Conservation (phyloP, 1,140 invertebrate species). For the Pseudomyrmex cubaensis region DNA sequence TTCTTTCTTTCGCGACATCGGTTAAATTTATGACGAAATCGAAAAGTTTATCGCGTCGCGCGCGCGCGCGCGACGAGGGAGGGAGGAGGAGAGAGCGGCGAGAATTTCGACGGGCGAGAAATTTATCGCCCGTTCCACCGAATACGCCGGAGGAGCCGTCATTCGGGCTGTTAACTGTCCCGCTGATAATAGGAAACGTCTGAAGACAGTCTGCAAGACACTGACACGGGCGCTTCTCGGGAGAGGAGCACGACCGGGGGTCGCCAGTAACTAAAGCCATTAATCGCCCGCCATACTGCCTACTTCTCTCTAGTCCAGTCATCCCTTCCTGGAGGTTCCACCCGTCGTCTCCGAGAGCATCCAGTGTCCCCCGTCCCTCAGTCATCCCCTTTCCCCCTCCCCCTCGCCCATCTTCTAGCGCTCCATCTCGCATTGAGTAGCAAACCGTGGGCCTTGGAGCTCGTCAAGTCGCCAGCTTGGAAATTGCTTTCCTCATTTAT, state of each 20-base stretch:
- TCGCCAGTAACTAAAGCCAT: slow-evolving; percentile 77
- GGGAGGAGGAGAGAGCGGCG: neutral
- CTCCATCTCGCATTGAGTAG: slow-evolving; percentile 68
- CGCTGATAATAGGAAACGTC: slow-evolving; percentile 70
- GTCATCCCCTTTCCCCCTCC: neutral
- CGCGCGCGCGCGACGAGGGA: neutral
- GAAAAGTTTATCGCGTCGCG: slow-evolving; percentile 56
- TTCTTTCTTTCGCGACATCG: neutral
- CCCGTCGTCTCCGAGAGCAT: slow-evolving; percentile 53
- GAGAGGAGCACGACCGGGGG: slow-evolving; percentile 69
- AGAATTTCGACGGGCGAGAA: slow-evolving; percentile 53
- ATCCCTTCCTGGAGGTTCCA: slow-evolving; percentile 63
- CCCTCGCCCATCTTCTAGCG: slow-evolving; percentile 51
- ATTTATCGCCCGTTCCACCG: slow-evolving; percentile 56
- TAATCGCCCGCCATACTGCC: slow-evolving; percentile 80
- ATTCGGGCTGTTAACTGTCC: slow-evolving; percentile 69
- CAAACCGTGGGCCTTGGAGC: slow-evolving; percentile 64
- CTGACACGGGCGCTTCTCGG: slow-evolving; percentile 63
- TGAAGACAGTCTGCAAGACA: slow-evolving; percentile 70
- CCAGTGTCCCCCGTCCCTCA: slow-evolving; percentile 42
- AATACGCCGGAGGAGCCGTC: slow-evolving; percentile 53
- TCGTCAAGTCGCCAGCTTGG: slow-evolving; percentile 79
- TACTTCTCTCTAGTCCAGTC: slow-evolving; percentile 66
- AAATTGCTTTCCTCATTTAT: slow-evolving; percentile 81
- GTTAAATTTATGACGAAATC: slow-evolving; percentile 44